These are phyloP conservation scores for Penaeus vannamei DNA, from an alignment of 1,140 invertebrate genomes.

Conservation along the genomic window DNA sequence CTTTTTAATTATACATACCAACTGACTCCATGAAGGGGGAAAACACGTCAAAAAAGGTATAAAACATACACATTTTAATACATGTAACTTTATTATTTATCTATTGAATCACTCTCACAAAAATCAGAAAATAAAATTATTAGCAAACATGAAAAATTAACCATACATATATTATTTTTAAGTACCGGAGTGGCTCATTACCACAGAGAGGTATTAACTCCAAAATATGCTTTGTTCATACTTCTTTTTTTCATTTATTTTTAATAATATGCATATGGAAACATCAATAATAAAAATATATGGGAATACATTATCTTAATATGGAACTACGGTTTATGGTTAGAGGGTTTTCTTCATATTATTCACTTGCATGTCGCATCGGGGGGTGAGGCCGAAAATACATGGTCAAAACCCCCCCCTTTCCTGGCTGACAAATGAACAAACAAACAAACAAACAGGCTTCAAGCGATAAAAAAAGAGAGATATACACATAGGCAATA, in stretches of 20 bases:
- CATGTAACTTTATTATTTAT: conserved; percentile 67
- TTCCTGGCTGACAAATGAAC: conserved; percentile 60
- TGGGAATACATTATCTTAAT: conserved; percentile 71
- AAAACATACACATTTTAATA: conserved; percentile 48
- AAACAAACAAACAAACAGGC: conserved; percentile 69
- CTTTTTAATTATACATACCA: not conserved
- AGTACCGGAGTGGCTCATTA: conserved; percentile 70
- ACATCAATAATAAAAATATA: conserved; percentile 73
- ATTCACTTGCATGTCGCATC: conserved; percentile 37
- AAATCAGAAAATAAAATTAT: conserved; percentile 73
- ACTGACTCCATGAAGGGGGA: no score
- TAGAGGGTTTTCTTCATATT: conserved; percentile 68
- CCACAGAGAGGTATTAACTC: conserved; percentile 71
- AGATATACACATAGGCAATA: conserved; percentile 56
- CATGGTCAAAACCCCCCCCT: conserved; percentile 50
- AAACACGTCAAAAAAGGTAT: not conserved
- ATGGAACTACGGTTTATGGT: conserved; percentile 71
- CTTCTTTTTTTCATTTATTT: conserved; percentile 64
- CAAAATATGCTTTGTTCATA: conserved; percentile 72
- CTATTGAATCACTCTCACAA: conserved; percentile 72
- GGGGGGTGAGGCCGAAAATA: conserved; percentile 26
- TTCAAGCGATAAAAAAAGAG: conserved; percentile 51
- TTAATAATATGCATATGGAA: conserved; percentile 71
- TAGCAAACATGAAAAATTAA: conserved; percentile 72
- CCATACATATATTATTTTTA: conserved; percentile 70